Evolutionary conservation across 2,888 invertebrate genomes (phyloP).

Genomic region (Tetragonula carbonaria): DNA sequence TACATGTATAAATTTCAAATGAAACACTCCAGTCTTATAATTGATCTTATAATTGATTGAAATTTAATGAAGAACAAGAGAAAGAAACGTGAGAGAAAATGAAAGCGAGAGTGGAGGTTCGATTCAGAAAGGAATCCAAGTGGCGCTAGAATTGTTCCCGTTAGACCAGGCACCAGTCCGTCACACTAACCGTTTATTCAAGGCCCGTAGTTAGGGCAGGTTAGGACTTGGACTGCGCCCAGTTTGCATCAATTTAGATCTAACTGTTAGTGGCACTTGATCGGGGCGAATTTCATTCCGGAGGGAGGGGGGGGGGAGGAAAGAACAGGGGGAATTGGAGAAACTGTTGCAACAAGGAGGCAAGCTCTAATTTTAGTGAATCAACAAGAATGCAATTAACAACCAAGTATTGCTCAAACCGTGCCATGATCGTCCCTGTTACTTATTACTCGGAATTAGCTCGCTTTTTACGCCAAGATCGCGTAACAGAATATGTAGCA

Average conservation of each 20-base stretch:
- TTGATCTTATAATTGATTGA: background rate
- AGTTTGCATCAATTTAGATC: slow-evolving; percentile 56
- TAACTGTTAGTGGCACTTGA: slow-evolving; percentile 14
- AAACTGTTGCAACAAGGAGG: no score
- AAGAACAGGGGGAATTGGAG: background rate
- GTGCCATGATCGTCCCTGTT: background rate
- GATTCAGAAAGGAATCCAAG: slow-evolving; percentile 14
- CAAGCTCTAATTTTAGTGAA: background rate
- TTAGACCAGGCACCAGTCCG: slow-evolving; percentile 29
- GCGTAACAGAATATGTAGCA: no score
- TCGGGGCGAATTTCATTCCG: background rate
- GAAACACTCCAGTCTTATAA: background rate
- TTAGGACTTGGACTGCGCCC: slow-evolving; percentile 62
- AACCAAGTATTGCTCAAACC: background rate
- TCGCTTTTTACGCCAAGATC: no score
- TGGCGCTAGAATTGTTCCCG: slow-evolving; percentile 54
- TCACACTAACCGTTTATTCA: slow-evolving; percentile 47
- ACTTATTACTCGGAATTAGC: no score
- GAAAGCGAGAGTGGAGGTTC: slow-evolving; percentile 36
- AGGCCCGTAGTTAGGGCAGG: slow-evolving; percentile 62
- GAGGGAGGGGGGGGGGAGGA: background rate
- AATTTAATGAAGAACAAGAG: background rate
- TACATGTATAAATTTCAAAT: background rate
- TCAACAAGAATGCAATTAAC: no score
- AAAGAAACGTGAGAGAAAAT: background rate